Base-by-base conservation (phyloP, 2,888 invertebrate species). In the Laothoe populi region DNA sequence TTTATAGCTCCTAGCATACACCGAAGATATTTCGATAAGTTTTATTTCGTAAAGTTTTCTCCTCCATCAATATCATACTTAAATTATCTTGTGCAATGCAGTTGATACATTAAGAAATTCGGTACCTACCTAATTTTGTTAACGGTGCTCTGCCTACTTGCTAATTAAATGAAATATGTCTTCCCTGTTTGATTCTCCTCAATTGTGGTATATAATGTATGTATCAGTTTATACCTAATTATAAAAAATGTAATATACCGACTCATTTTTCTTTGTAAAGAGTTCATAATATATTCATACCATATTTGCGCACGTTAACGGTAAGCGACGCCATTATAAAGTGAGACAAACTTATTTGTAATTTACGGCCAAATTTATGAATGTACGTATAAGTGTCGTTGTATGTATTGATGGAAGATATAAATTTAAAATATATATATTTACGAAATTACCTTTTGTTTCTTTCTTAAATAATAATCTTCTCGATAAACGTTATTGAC, bases 351-450 rank as follows among this genome's bases (percentile, higher is more conserved):
- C 69, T 19, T 53, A 46, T 74, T 77, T 78, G 82, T 86, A 86
- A 79, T 82, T n/a, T 83, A 83, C 82, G 86, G 88, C 86, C 84
- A 88, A 88, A 87, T 84, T 85, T 74, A 86, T 87, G 81, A 84
- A 83, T 87, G 86, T n/a, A n/a, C n/a, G n/a, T 88, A 74, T 90
- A 86, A 84, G 81, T 90, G 87, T 92, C 85, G 85, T 85, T 92
- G 92, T 93, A 93, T 93, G 93, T 93, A 93, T 93, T 92, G 92
- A 93, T 93, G 93, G 92, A 93, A 90, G 92, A 93, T 92, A 90
- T 93, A 91, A 91, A 92, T 87, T 91, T 91, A 92, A n/a, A 93
- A 92, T 89, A 92, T 93, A 92, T 92, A 93, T 93, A 92, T 93
- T 92, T 92, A 92, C 92, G 91, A 92, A 91, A 92, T 87, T 75